Evolutionary conservation across 2,113 vertebrate species (phyloP).

Genomic region (Chascanopsetta lugubris): DNA sequence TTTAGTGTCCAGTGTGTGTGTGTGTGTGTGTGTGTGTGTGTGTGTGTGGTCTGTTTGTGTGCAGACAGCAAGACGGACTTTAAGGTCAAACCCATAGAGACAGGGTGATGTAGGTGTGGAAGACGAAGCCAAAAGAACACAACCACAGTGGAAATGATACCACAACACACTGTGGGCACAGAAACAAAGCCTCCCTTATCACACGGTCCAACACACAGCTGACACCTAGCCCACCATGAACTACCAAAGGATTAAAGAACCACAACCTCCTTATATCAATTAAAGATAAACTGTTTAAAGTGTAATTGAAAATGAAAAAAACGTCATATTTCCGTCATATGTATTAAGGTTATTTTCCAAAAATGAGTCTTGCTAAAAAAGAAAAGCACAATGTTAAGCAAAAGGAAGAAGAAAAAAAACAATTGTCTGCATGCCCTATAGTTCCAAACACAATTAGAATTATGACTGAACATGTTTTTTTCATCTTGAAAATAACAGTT

Average conservation of each 20-base stretch:
- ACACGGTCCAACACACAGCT: constrained; percentile 16
- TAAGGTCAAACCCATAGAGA: constrained; percentile 68
- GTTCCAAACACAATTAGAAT: background rate
- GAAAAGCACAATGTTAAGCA: background rate
- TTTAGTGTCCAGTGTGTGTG: background rate
- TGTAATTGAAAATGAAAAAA: background rate
- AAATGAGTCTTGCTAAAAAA: background rate
- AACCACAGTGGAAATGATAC: constrained; percentile 62
- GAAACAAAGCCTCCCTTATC: constrained; percentile 66
- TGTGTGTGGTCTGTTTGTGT: constrained; percentile 68
- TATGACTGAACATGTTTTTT: background rate
- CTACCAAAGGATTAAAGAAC: constrained; percentile 9
- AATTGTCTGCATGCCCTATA: background rate
- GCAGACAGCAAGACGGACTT: constrained; percentile 52
- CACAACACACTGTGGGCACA: constrained; percentile 60
- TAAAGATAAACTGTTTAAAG: background rate
- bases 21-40: constrained; percentile 31
- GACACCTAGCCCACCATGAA: constrained; percentile 36
- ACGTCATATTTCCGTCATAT: background rate
- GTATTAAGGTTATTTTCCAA: background rate
- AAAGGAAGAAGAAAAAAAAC: background rate
- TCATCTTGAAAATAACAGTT: background rate
- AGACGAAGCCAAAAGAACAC: constrained; percentile 58
- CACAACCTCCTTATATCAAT: constrained; percentile 9
- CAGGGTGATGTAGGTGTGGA: constrained; percentile 72